Conservation (phyloP, 2,113 vertebrate genomes). For the Gymnocephalus cernua region DNA sequence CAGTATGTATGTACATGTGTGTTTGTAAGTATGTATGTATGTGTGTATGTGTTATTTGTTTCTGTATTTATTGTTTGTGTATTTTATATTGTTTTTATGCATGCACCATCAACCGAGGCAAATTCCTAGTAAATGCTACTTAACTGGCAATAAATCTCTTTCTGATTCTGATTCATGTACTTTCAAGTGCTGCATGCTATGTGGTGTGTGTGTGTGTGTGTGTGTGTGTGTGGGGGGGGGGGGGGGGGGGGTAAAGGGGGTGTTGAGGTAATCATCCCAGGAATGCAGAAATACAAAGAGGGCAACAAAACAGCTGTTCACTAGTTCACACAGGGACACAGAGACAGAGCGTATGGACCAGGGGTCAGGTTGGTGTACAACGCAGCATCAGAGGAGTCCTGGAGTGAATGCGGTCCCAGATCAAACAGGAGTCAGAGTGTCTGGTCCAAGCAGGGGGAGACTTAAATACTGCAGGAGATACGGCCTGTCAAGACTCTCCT, state of each 20-base stretch:
- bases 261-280: slow-evolving; percentile 35
- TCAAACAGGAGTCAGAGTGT: slow-evolving; percentile 31
- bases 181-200: slow-evolving; percentile 2
- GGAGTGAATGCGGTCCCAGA: not conserved
- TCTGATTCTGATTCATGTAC: not conserved
- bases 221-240: not conserved
- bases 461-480: not conserved
- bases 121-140: too few species aligned
- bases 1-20: too few species aligned
- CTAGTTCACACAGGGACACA: slow-evolving; percentile 18
- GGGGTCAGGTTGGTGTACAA: slow-evolving; percentile 10
- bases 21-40: too few species aligned
- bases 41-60: too few species aligned
- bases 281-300: slow-evolving; percentile 51
- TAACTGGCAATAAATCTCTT: too few species aligned
- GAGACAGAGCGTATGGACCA: not conserved
- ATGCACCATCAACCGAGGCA: too few species aligned
- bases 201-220: slow-evolving; percentile 14
- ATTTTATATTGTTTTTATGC: too few species aligned
- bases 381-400: not conserved
- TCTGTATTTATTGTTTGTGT: too few species aligned
- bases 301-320: slow-evolving; percentile 49
- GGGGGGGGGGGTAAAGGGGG: not conserved
- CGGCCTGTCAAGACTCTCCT: not conserved
- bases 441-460: not conserved